Conservation (phyloP, 2,888 invertebrate species). For the Drosophila paucipuncta region DNA sequence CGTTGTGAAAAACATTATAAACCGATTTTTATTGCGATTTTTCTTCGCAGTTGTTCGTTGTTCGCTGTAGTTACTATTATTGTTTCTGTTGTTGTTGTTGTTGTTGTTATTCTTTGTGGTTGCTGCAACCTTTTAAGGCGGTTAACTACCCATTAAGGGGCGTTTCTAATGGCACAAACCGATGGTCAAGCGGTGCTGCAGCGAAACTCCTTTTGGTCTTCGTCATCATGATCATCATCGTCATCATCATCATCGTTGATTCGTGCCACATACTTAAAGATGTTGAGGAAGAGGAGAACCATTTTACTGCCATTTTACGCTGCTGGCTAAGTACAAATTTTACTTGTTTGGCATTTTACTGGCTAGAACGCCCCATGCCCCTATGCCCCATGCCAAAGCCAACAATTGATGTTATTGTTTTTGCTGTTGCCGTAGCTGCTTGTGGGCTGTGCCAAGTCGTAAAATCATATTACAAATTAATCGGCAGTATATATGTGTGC, state of each 20-base stretch:
- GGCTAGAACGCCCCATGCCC: neutral
- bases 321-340: conserved; percentile 69
- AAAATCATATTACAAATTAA: conserved; percentile 81
- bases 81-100: conserved; percentile 21
- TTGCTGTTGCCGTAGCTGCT: conserved; percentile 28
- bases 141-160: conserved; percentile 82
- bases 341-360: conserved; percentile 44
- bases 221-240: conserved; percentile 1
- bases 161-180: conserved; percentile 77
- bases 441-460: conserved; percentile 65
- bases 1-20: conserved; percentile 82
- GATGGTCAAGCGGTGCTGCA: conserved; percentile 31
- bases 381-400: conserved; percentile 10
- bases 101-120: conserved; percentile 13
- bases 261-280: conserved; percentile 71
- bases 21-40: conserved; percentile 79
- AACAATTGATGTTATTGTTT: conserved; percentile 41
- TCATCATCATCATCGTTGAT: conserved; percentile 43
- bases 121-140: conserved; percentile 71
- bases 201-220: conserved; percentile 52
- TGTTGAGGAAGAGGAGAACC: conserved; percentile 48
- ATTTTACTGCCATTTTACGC: conserved; percentile 76
- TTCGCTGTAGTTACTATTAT: conserved; percentile 31
- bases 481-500: conserved; percentile 47
- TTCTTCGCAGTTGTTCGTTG: conserved; percentile 16